Evolutionary conservation across 2,113 vertebrate species (phyloP), one percentile per base, ranked within the genome.

Genomic region (Pitta sordida): DNA sequence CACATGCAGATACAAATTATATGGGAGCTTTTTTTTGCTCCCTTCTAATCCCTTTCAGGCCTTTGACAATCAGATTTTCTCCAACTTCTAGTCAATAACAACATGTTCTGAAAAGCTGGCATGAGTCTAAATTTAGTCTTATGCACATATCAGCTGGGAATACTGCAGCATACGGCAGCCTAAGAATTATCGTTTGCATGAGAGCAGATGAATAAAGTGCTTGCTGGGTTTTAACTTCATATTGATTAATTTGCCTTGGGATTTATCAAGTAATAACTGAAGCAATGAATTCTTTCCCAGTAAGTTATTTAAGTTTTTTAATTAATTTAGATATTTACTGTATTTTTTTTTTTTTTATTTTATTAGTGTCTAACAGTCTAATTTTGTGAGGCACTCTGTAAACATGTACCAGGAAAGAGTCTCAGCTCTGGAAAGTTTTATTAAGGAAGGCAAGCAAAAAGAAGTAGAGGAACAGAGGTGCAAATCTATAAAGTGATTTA

Each of bases 241-340:
- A 88, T 82, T 93, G 88, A 96, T 94, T 88, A 83, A 96, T 85
- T 95, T 96, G 56, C 63, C 68, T 74, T 94, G 94, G 84, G 94
- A 96, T 80, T 94, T 92, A 93, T 94, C 71, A 91, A 80, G 63
- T 74, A 94, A 90, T 95, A 94, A 94, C 90, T 90, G 87, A 85
- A 91, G 75, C 67, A 67, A 79, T 86, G 13, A 94, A 83, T 94
- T 94, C 27, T 90, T 94, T 83, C 75, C 60, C 60, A 70, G 39
- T 85, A 94, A 80, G 51, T 85, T 91, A 79, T 95, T 94, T 88
- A 77, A 46, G 22, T 76, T 96, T 94, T 92, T 11, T 3, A 95
- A 92, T 90, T 13, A 90, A 86, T 90, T 95, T 81, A 92, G 10
- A 48, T 77, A 85, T 94, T 92, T 83, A 83, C 75, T 90, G n/a